Conservation (phyloP, 2,888 invertebrate genomes). For the Spatulosminthurus flaviceps region DNA sequence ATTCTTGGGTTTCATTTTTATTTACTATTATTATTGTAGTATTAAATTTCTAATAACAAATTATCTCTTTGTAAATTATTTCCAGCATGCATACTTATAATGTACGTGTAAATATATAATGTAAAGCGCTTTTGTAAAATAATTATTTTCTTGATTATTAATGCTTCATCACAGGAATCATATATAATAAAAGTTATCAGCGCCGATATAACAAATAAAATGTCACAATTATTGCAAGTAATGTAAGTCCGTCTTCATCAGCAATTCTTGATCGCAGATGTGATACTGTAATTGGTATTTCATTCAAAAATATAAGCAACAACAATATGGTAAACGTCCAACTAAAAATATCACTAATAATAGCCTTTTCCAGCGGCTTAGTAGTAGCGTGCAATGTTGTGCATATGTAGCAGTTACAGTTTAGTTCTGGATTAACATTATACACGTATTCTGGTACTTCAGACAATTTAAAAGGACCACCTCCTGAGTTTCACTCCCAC, state of each 20-base stretch:
- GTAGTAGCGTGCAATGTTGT: not conserved
- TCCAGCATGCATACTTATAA: too few species aligned
- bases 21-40: too few species aligned
- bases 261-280: not conserved
- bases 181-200: not conserved
- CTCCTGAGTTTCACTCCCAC: too few species aligned
- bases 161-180: conserved; percentile 9
- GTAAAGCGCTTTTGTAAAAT: too few species aligned
- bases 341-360: not conserved
- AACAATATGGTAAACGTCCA: not conserved
- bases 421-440: not conserved
- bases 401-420: not conserved
- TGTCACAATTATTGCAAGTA: not conserved
- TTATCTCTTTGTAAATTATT: too few species aligned
- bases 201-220: not conserved
- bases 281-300: not conserved
- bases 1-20: too few species aligned
- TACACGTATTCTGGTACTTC: not conserved
- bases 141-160: too few species aligned
- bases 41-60: too few species aligned
- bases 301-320: not conserved
- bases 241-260: not conserved
- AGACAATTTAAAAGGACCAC: too few species aligned
- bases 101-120: too few species aligned
- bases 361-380: not conserved